These are phyloP conservation scores for Sebastes vulpes DNA, from an alignment of 2,797 vertebrate species.

Conservation along the genomic window DNA sequence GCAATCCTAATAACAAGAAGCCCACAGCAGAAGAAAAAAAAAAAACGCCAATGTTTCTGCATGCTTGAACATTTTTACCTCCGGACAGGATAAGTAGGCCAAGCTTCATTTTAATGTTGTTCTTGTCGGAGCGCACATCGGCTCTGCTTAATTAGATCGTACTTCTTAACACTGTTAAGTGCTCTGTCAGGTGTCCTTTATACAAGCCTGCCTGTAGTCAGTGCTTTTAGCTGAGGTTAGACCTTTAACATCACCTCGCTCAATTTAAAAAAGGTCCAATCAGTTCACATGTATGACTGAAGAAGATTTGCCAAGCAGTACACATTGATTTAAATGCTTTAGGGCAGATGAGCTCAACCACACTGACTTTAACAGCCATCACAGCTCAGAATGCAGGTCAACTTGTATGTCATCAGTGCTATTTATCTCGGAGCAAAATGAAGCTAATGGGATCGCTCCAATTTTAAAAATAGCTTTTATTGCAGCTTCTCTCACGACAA, in stretches of 20 bases:
- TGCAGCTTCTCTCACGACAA: constrained; percentile 62
- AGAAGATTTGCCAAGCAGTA: not conserved
- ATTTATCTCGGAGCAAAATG: constrained; percentile 13
- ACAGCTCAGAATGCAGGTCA: constrained; percentile 35
- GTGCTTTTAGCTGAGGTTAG: not conserved
- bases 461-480: constrained; percentile 85
- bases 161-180: constrained; percentile 23
- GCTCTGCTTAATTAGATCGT: constrained; percentile 31
- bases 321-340: constrained; percentile 20
- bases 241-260: not conserved
- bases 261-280: not conserved
- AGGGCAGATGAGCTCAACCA: constrained; percentile 40
- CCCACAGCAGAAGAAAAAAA: constrained; percentile 10
- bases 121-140: constrained; percentile 31
- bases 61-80: constrained; percentile 69
- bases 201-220: not conserved
- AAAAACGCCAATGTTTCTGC: constrained; percentile 42
- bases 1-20: constrained; percentile 61
- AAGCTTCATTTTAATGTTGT: constrained; percentile 67
- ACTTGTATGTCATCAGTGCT: not conserved
- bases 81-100: constrained; percentile 80
- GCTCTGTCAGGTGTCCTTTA: constrained; percentile 21
- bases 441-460: constrained; percentile 49
- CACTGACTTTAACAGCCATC: constrained; percentile 20
- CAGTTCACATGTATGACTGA: not conserved